These are phyloP conservation scores for Damaliscus lunatus DNA, from an alignment of 2,113 vertebrate genomes.

Conservation along the genomic window DNA sequence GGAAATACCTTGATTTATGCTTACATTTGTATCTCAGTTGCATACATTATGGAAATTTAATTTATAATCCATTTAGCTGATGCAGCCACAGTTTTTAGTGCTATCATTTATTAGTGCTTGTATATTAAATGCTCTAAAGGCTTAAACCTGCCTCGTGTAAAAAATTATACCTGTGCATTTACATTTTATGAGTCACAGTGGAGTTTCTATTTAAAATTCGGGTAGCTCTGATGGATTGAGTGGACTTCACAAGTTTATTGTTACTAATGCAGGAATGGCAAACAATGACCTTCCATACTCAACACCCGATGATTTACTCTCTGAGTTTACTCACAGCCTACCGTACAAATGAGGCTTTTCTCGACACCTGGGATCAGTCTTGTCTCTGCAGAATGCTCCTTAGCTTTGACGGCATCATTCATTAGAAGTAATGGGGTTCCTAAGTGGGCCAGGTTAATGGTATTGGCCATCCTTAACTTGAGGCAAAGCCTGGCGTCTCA, in stretches of 20 bases:
- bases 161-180: constrained; percentile 89
- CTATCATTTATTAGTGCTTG: constrained; percentile 97
- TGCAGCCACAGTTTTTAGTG: constrained; percentile 95
- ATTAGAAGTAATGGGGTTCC: constrained; percentile 60
- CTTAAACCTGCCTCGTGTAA: constrained; percentile 87
- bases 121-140: constrained; percentile 92
- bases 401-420: constrained; percentile 76
- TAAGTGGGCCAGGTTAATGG: constrained; percentile 50
- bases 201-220: constrained; percentile 89
- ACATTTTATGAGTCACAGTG: constrained; percentile 94
- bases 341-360: constrained; percentile 74
- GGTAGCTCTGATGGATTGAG: constrained; percentile 79
- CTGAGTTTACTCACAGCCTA: constrained; percentile 77
- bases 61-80: constrained; percentile 99
- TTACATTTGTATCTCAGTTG: constrained; percentile 92
- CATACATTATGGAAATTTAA: constrained; percentile 99
- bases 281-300: constrained; percentile 78
- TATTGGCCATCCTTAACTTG: constrained; percentile 59
- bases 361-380: constrained; percentile 78
- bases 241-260: constrained; percentile 76
- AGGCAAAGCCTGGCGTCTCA: constrained; percentile 31
- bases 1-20: constrained; percentile 98
- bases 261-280: constrained; percentile 80
- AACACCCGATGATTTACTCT: constrained; percentile 78
- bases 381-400: constrained; percentile 66